Evolutionary conservation across 2,888 invertebrate species (phyloP), one percentile per base, ranked within the genome.

Genomic region (Thyatira batis): DNA sequence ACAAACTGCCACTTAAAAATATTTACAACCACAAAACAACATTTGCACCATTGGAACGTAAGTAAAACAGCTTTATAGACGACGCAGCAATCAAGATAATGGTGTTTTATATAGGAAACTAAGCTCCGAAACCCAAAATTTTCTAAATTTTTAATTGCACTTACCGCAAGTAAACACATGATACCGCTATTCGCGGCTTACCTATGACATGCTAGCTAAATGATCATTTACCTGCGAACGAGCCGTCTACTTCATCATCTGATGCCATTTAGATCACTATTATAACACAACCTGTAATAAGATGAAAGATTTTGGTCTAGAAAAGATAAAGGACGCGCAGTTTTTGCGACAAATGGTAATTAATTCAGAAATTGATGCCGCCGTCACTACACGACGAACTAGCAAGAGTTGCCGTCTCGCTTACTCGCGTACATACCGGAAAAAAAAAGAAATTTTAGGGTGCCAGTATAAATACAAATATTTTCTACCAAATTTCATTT

Each of bases 241-340:
- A 95, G 85, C 96, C 97, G 79, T 97, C 97, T 85, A 96, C 95
- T 92, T 97, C 97, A 82, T 97, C 97, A 80, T 97, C 97, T 65
- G 97, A 97, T 89, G 96, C 97, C 97, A 97, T 97, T 87, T 87
- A 85, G 76, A 82, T 69, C 75, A 85, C 80, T 81, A 80, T 85
- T 80, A n/a, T 76, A 80, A 77, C 80, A 87, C 87, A 85, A 87
- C 69, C 67, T 71, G 71, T 66, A 74, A 73, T 77, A 75, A 84
- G 76, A 80, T 82, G 68, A 76, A 78, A 81, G 80, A 84, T 86
- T 89, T 85, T 82, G 76, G 82, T 83, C 82, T 84, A 84, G 83
- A 85, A 88, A 89, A 85, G 84, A 86, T 87, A 89, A 87, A 88
- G 91, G 91, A 91, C 91, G 91, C 92, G 91, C 92, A 92, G 90